Base-by-base conservation (phyloP, 2,797 vertebrate genomes). In the Tenualosa thibaudeaui region DNA sequence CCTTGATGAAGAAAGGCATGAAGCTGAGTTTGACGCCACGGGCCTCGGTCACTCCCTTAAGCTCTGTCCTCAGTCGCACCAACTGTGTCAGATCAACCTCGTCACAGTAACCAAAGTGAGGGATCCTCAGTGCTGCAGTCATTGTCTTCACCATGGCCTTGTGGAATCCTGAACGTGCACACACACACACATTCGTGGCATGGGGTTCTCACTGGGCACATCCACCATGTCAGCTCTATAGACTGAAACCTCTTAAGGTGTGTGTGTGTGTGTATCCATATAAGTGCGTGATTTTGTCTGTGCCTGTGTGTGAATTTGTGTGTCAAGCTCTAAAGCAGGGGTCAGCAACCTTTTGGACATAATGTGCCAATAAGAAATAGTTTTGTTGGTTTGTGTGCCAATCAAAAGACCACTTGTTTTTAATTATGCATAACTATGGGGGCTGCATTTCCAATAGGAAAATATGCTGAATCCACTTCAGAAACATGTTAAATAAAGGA, bases 1-100 rank as follows among this genome's bases (percentile, higher is more conserved):
- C 98, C 97, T 99, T 99, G 87, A 99, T 95, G 91, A 99, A 99
- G 92, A 99, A 99, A 3, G 98, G 98, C 98, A 99, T 97, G 92
- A 95, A 99, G 90, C 97, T 97, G 84, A 99, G 96, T 53, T 94
- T 96, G 89, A 97, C 92, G 0, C 98, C 98, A 0, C 96, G 96
- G 9, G 88, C 86, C 22, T 96, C 94, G 0, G 94, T 90, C 0
- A 94, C 0, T n/a, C 93, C 83, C 56, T 94, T 96, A 26, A 99
- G 93, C 43, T 98, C 96, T 2, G 96, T 90, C 65, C 97, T 92
- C 86, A 99, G 89, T 19, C 90, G 90, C 71, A 97, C 93, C 88
- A 99, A 94, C 0, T 94, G 93, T 26, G 94, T 97, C 88, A 99
- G 90, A 89, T 99, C 97, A 43, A 99, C 85, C 84, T 99, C 98